Base-by-base conservation (phyloP, 2,797 vertebrate species). In the Anguilla megastoma region DNA sequence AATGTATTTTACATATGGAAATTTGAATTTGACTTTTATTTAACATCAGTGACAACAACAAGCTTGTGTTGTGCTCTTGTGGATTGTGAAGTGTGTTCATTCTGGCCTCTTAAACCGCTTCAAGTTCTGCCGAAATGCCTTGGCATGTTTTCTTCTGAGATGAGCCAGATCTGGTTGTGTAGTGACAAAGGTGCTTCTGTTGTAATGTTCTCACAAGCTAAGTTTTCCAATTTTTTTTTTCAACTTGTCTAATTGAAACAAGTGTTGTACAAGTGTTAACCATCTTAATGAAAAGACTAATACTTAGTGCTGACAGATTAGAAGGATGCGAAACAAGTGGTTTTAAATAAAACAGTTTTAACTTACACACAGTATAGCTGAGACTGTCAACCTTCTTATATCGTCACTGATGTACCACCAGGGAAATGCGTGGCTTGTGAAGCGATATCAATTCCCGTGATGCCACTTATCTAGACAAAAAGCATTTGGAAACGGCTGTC, bases 1-100 rank as follows among this genome's bases (percentile, higher is more conserved):
- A 83, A 90, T 91, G 87, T 89, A 91, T 90, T 91, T 91, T 89
- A 91, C 89, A 92, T 90, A 91, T 80, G 90, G 87, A 92, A 90
- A 91, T 90, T 89, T 76, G 90, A 90, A 91, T 91, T 88, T 87
- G 90, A 91, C 86, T 88, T 91, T 88, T 89, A 90, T 92, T 90
- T 89, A 89, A 90, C 88, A 86, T 86, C 83, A 82, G 79, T 85
- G 69, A 79, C 24, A 27, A 60, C 30, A 48, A 41, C 66, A 18
- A 50, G 41, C 24, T 79, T 41, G n/a, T 50, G 66, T 41, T 85
- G 16, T 60, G 84, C 24, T 60, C 21, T 27, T 56, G 50, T 50
- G 54, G 41, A 87, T 10, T 74, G 50, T 21, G 69, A 48, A 12
- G 50, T 76, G 71, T 76, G 30, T 33, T 16, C 27, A 79, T 79